Evolutionary conservation across 2,113 vertebrate species (phyloP).

Genomic region (Ictidomys tridecemlineatus): DNA sequence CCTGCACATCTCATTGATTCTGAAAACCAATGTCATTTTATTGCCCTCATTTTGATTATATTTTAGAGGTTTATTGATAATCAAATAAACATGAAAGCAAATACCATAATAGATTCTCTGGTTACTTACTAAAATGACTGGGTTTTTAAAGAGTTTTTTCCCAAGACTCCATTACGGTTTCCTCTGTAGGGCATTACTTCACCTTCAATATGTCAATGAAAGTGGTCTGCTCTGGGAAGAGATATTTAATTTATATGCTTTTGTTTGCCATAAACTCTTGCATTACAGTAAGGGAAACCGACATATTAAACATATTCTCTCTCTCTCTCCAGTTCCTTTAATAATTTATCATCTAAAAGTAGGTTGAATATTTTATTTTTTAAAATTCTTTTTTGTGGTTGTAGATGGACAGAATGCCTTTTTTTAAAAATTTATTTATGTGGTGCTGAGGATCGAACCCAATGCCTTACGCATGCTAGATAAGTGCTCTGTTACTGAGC

Average conservation of each 20-base stretch:
- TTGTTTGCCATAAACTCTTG: slow-evolving; percentile 47
- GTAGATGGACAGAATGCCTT: no score
- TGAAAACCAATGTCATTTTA: slow-evolving; percentile 79
- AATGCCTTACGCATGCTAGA: no score
- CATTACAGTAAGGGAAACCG: not conserved
- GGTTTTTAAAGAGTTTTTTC: slow-evolving; percentile 66
- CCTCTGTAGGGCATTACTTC: not conserved
- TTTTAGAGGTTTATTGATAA: slow-evolving; percentile 82
- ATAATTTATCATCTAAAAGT: slow-evolving; percentile 25
- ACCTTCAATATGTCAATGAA: not conserved
- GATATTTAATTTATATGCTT: slow-evolving; percentile 42
- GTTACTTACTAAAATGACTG: slow-evolving; percentile 71
- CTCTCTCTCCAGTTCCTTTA: not conserved
- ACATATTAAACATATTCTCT: not conserved
- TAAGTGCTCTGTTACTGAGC: no score
- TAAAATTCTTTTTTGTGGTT: no score
- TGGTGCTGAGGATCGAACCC: no score
- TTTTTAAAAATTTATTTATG: no score
- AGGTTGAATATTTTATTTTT: not conserved
- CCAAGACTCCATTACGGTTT: slow-evolving; percentile 41
- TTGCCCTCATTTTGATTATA: slow-evolving; percentile 78
- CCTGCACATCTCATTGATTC: slow-evolving; percentile 78
- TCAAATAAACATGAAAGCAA: slow-evolving; percentile 76
- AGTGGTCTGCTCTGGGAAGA: slow-evolving; percentile 6
- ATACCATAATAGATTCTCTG: slow-evolving; percentile 74